These are phyloP conservation scores for Dendrolimus punctatus DNA, from an alignment of 1,140 invertebrate species.

Conservation along the genomic window DNA sequence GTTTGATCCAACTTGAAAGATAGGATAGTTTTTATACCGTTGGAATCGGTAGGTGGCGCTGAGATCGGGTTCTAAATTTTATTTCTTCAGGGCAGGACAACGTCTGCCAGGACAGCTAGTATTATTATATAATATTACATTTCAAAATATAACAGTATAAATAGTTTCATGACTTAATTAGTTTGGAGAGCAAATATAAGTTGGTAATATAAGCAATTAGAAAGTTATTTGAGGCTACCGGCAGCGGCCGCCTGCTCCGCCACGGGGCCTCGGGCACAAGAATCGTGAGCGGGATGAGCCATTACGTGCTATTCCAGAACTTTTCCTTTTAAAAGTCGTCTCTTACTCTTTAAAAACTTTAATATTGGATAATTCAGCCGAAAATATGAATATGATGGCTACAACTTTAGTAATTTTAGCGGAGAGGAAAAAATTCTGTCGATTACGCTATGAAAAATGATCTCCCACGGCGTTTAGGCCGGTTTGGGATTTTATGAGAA, in stretches of 20 bases:
- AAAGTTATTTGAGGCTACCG: constrained; percentile 71
- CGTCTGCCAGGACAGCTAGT: no score
- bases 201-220: constrained; percentile 72
- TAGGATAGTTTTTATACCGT: no score
- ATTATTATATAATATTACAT: no score
- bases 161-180: constrained; percentile 67
- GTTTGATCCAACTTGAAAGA: no score
- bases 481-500: constrained; percentile 33
- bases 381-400: constrained; percentile 64
- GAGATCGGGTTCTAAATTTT: no score
- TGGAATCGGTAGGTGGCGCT: no score
- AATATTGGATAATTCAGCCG: constrained; percentile 66
- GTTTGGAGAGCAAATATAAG: constrained; percentile 67
- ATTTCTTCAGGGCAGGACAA: no score
- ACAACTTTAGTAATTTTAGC: constrained; percentile 57
- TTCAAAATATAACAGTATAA: constrained; percentile 33
- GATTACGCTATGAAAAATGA: constrained; percentile 48
- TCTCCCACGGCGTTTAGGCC: constrained; percentile 29
- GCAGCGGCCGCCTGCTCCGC: constrained; percentile 63
- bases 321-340: constrained; percentile 70
- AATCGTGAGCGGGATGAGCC: constrained; percentile 69
- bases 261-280: constrained; percentile 61
- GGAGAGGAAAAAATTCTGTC: constrained; percentile 41
- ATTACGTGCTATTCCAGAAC: constrained; percentile 66
- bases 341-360: constrained; percentile 69